These are phyloP conservation scores for Leptopilina drosophilae DNA, from an alignment of 2,888 invertebrate species.

Conservation along the genomic window DNA sequence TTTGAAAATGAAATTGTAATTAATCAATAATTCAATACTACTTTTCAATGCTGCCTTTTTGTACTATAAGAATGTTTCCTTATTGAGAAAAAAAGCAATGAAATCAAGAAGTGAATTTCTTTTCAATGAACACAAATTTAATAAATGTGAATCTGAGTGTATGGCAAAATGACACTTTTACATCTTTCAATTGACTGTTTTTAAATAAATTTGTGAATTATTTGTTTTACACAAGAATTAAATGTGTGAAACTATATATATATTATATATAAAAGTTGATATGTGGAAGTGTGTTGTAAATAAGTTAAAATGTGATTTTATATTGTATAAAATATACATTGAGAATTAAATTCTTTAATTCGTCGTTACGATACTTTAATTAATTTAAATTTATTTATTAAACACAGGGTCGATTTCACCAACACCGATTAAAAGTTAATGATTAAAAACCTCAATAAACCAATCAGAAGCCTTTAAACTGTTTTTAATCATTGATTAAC, in stretches of 20 bases:
- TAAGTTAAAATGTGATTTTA: slow-evolving; percentile 4
- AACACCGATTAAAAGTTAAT: no score
- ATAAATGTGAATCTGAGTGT: not conserved
- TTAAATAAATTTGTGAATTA: not conserved
- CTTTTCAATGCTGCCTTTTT: slow-evolving; percentile 12
- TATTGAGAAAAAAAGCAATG: not conserved
- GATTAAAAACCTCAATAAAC: no score
- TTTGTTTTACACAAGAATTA: slow-evolving; percentile 1
- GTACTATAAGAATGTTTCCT: not conserved
- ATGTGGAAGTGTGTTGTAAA: not conserved
- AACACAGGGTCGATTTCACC: no score
- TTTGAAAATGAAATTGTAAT: not conserved
- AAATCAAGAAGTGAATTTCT: slow-evolving; percentile 1
- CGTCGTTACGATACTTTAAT: slow-evolving; percentile 2
- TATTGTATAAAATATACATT: slow-evolving; percentile 16
- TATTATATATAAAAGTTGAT: not conserved
- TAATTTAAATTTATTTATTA: not conserved
- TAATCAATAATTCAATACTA: not conserved
- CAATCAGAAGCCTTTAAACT: no score
- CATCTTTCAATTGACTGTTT: not conserved
- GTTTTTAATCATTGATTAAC: no score
- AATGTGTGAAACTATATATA: not conserved
- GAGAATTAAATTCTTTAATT: slow-evolving; percentile 31
- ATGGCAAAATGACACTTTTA: no score
- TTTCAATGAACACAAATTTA: not conserved